Conservation (phyloP, 2,113 vertebrate species). For the Podocnemis expansa region DNA sequence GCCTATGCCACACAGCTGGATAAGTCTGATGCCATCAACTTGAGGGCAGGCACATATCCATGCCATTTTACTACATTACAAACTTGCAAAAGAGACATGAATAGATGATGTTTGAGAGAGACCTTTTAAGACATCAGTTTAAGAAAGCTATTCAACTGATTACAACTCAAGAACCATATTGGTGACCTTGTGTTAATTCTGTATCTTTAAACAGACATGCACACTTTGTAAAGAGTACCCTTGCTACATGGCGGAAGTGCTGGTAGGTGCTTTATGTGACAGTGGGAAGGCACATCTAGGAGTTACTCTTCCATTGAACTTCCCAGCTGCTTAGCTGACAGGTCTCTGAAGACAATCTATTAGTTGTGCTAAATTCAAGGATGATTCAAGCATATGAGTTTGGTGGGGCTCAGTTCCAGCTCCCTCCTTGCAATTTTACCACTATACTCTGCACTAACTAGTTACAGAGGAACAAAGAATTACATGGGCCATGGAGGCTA, state of each 20-base stretch:
- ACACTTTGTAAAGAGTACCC: background rate
- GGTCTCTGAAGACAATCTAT: background rate
- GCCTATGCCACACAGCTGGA: background rate
- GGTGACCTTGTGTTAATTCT: background rate
- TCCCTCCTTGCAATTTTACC: background rate
- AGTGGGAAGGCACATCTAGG: rapidly evolving
- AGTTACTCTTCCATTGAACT: background rate
- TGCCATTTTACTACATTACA: background rate
- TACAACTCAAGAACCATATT: background rate
- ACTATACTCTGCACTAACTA: background rate
- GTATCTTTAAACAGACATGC: background rate
- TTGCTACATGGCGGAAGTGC: slow-evolving; percentile 11
- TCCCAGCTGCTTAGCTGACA: background rate
- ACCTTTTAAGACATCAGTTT: slow-evolving; percentile 11
- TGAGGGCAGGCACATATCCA: background rate
- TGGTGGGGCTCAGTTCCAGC: background rate
- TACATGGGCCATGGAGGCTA: background rate
- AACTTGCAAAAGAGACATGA: background rate
- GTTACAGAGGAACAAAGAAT: background rate
- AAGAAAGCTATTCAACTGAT: background rate
- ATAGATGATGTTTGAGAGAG: background rate
- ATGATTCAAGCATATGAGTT: background rate
- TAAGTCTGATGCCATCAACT: background rate
- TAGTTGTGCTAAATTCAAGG: background rate
- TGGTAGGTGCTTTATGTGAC: slow-evolving; percentile 32